Evolutionary conservation across 2,888 invertebrate species (phyloP), one percentile per base, ranked within the genome.

Genomic region (Erebia palarica): DNA sequence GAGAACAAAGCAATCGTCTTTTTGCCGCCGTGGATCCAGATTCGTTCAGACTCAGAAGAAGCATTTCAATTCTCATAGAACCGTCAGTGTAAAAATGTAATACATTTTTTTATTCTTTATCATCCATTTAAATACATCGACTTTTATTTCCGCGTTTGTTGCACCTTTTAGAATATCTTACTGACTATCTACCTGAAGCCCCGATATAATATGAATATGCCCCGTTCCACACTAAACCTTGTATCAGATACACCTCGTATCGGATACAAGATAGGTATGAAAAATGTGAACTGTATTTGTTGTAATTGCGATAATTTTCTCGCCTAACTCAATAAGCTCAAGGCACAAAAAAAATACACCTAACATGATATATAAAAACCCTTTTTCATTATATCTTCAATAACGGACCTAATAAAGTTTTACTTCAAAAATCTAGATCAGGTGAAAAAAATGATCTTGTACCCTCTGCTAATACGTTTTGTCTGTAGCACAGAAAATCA

Each of bases 1-100:
- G 85, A 86, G 85, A 84, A 87, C 86, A 85, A 86, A 87, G 82
- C 86, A 87, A 88, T 88, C 86, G 82, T 83, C 84, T 85, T 88
- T 87, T 89, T 86, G 82, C 80, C 76, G 76, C 80, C 76, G 76
- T 60, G 72, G 70, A 75, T 79, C 81, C 74, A 84, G 86, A 85
- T 78, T 76, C 76, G 76, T 74, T 77, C 75, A 73, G 76, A 78
- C 76, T 70, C 65, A 72, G 71, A 75, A 77, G 59, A 47, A 59
- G 60, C 18, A 2, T 14, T 49, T 60, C n/a, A 18, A 10, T 18
- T 68, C 53, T 51, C 13, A 59, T 18, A 73, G 71, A 73, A 9
- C 36, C 16, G 64, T 49, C 59, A 59, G 11, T 13, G n/a, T 51
- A 5, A 10, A 47, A 18, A 21, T 11, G 14, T 36, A 36, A 36